These are phyloP conservation scores for Polietes domitor DNA, from an alignment of 2,888 invertebrate genomes.

Conservation along the genomic window DNA sequence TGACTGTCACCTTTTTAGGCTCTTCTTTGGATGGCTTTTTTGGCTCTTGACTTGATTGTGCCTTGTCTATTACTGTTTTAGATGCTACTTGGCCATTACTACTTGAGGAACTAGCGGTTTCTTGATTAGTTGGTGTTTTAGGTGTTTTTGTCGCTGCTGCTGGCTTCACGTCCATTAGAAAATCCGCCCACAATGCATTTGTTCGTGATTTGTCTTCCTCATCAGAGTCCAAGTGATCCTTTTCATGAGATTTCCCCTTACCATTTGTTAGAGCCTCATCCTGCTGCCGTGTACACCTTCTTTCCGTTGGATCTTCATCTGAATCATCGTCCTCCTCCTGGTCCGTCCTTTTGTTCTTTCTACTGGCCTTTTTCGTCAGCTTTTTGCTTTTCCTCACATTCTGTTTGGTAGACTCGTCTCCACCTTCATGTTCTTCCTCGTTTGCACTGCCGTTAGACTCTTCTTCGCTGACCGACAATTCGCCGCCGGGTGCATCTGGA, in stretches of 20 bases:
- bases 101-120: slow-evolving; percentile 45
- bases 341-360: slow-evolving; percentile 35
- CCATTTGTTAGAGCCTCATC: slow-evolving; percentile 51
- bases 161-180: slow-evolving; percentile 86
- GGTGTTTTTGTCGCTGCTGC: slow-evolving; percentile 34
- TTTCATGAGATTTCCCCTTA: slow-evolving; percentile 71
- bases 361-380: slow-evolving; percentile 45
- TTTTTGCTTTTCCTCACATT: slow-evolving; percentile 51
- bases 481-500: slow-evolving; percentile 84
- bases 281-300: slow-evolving; percentile 72
- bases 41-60: slow-evolving; percentile 12
- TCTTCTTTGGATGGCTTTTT: slow-evolving; percentile 47
- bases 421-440: slow-evolving; percentile 60
- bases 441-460: slow-evolving; percentile 55
- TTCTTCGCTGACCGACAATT: slow-evolving; percentile 75
- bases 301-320: slow-evolving; percentile 10
- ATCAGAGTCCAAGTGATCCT: slow-evolving; percentile 77
- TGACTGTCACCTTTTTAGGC: slow-evolving; percentile 83
- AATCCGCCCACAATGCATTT: slow-evolving; percentile 90
- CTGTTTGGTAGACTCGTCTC: background rate
- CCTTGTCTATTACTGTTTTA: slow-evolving; percentile 14
- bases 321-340: background rate
- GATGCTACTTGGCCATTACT: slow-evolving; percentile 38
- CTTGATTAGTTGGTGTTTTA: background rate
- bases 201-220: slow-evolving; percentile 87